phyloP scores from a whole-genome alignment of 2,113 vertebrate genomes.

The Macaca mulatta region DNA sequence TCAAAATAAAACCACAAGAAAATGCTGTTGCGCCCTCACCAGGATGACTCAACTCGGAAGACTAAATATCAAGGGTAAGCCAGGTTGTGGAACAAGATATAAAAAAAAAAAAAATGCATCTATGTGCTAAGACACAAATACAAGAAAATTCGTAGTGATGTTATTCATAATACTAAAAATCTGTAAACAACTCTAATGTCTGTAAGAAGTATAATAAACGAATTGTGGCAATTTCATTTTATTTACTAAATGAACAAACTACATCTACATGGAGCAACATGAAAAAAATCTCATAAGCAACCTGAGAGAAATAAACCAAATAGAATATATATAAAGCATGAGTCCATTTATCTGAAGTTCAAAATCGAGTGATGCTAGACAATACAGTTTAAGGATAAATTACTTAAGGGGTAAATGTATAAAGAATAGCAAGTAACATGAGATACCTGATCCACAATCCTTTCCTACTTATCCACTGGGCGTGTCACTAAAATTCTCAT shows the following conservation, averaged over 20 bases:
- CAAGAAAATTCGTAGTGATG: neutral
- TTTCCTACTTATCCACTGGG: neutral
- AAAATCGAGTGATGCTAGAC: neutral
- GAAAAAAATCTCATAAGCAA: neutral
- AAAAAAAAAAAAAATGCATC: neutral
- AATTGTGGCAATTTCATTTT: neutral
- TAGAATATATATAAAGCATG: neutral
- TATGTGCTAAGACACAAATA: neutral
- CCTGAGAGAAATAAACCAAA: neutral
- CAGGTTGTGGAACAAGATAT: neutral
- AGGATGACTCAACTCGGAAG: neutral
- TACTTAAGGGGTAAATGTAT: neutral
- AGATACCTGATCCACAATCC: neutral
- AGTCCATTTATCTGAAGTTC: neutral
- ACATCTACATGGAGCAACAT: neutral
- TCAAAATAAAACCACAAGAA: neutral
- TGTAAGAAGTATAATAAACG: neutral
- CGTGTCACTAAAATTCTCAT: neutral
- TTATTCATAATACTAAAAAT: neutral
- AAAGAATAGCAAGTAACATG: neutral
- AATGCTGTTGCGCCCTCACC: neutral
- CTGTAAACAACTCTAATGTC: neutral
- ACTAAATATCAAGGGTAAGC: neutral
- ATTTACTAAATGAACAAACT: neutral
- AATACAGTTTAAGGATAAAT: neutral